Base-by-base conservation (phyloP, 1,140 invertebrate genomes). In the Neodiprion lecontei region DNA sequence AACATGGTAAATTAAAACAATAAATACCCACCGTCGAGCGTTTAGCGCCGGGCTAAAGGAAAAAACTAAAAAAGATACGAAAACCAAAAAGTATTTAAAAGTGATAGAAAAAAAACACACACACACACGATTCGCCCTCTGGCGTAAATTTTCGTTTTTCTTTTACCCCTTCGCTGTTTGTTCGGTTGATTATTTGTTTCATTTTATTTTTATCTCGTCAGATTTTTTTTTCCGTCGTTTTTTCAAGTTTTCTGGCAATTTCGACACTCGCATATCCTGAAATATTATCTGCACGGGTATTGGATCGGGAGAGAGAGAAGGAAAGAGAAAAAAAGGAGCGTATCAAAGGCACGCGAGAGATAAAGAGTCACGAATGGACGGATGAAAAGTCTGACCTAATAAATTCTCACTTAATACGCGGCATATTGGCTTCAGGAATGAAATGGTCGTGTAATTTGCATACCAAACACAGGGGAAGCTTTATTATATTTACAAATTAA, bases 1-100 rank as follows among this genome's bases (percentile, higher is more conserved):
- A 12, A 14, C 11, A 61, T 76, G 81, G 82, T 86, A 83, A 85
- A 86, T 85, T 86, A 85, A 86, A 86, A 85, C 83, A 81, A 86
- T 86, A 86, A 86, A 86, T 86, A 85, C 79, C 75, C 73, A 61
- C 11, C 53, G 53, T 61, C 53, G 67, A 74, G 75, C 49, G 67
- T 70, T 72, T 17, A 61, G 53, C n/a, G 53, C 11, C 53, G 8
- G 53, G 9, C 3, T 61, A 0, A 61, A 14, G 53, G 8, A 61
- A 14, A 61, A 40, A 3, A 5, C 1, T 40, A 61, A 61, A 61
- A 61, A 14, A 17, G 9, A 61, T 61, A 61, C 5, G 9, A 14
- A 7, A 61, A 8, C 28, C 9, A 61, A 9, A 61, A 40, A 40
- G 28, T 5, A 40, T 40, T 40, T 61, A 40, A 40, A 40, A 61